Conservation (phyloP, 2,113 vertebrate genomes). For the Chloropsis hardwickii region DNA sequence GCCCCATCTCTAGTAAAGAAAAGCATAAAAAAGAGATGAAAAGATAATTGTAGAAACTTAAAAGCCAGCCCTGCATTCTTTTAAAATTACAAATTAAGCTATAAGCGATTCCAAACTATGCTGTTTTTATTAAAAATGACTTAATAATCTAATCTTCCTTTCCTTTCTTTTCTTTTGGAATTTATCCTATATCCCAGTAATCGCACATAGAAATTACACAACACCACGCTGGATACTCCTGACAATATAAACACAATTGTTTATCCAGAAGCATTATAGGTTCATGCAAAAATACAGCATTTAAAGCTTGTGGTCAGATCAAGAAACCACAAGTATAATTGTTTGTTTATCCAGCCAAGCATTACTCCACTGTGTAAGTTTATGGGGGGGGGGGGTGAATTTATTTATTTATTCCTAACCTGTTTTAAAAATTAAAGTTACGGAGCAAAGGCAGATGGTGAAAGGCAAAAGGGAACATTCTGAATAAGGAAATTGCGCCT, state of each 20-base stretch:
- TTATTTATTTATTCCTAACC: conserved; percentile 72
- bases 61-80: conserved; percentile 61
- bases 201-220: conserved; percentile 67
- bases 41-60: conserved; percentile 58
- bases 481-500: conserved; percentile 54
- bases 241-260: conserved; percentile 74
- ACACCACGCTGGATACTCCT: conserved; percentile 40
- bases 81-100: conserved; percentile 70
- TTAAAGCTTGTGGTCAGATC: conserved; percentile 80
- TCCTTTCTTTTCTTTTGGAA: conserved; percentile 68
- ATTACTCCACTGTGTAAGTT: conserved; percentile 66
- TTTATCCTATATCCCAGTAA: conserved; percentile 67
- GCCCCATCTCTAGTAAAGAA: conserved; percentile 38
- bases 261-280: conserved; percentile 83
- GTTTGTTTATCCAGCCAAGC: conserved; percentile 79
- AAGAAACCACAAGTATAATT: conserved; percentile 81
- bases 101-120: conserved; percentile 64
- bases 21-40: conserved; percentile 60
- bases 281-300: conserved; percentile 77
- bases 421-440: conserved; percentile 54
- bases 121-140: conserved; percentile 73
- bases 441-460: conserved; percentile 31
- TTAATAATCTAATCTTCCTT: conserved; percentile 65
- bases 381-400: neutral
- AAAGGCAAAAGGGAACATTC: conserved; percentile 48